These are phyloP conservation scores for Protonibea diacanthus DNA, from an alignment of 2,797 vertebrate species.

Conservation along the genomic window DNA sequence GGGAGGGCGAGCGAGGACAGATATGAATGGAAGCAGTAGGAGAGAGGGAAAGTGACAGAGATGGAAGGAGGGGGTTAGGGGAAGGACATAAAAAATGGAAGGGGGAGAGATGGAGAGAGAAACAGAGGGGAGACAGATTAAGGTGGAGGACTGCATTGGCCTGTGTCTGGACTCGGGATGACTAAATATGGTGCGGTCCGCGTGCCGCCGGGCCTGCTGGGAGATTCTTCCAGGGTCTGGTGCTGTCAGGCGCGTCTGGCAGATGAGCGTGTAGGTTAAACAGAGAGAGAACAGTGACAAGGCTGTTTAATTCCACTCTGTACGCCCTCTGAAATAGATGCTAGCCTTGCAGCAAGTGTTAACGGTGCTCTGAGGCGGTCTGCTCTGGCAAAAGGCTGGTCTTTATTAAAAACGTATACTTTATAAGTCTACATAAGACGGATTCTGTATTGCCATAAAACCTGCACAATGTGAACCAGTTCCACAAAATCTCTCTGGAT, in stretches of 20 bases:
- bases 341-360: constrained; percentile 29
- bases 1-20: constrained; percentile 65
- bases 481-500: constrained; percentile 40
- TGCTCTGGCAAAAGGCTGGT: constrained; percentile 13
- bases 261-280: constrained; percentile 77
- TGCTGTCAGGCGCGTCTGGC: constrained; percentile 75
- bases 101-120: constrained; percentile 56
- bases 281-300: constrained; percentile 76
- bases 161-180: constrained; percentile 71
- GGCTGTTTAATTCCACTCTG: constrained; percentile 70
- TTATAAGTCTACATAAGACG: neutral
- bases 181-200: constrained; percentile 84
- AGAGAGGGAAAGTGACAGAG: constrained; percentile 69
- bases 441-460: constrained; percentile 42
- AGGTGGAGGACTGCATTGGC: constrained; percentile 64
- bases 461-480: constrained; percentile 25
- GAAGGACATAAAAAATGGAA: constrained; percentile 67
- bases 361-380: constrained; percentile 23
- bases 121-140: constrained; percentile 65
- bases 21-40: constrained; percentile 62
- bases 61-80: constrained; percentile 51
- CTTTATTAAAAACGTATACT: constrained; percentile 40
- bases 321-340: constrained; percentile 46
- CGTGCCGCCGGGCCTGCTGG: constrained; percentile 64
- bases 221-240: constrained; percentile 74